These are phyloP conservation scores for Stegophylla sp. DNA, from an alignment of 2,888 invertebrate genomes.

Conservation along the genomic window DNA sequence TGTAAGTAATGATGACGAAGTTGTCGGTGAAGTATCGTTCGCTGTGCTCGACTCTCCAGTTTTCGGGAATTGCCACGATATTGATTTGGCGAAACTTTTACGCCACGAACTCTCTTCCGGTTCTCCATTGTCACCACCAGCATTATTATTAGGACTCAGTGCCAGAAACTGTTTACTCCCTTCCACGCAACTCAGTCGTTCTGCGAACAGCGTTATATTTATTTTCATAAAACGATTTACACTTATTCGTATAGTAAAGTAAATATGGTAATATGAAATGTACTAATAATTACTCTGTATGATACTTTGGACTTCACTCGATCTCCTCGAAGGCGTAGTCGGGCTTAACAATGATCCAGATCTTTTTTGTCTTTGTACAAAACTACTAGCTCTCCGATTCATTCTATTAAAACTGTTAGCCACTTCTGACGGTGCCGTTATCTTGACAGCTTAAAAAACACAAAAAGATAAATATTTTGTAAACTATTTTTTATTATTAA, in stretches of 20 bases:
- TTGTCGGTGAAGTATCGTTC: conserved; percentile 52
- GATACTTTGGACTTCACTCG: conserved; percentile 50
- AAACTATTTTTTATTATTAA: background rate
- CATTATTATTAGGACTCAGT: conserved; percentile 45
- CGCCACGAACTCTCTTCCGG: conserved; percentile 55
- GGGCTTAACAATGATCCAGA: conserved; percentile 53
- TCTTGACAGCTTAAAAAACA: conserved; percentile 39
- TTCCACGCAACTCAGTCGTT: conserved; percentile 53
- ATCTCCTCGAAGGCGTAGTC: conserved; percentile 48
- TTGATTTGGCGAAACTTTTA: conserved; percentile 55
- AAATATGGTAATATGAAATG: background rate
- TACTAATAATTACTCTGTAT: conserved; percentile 46
- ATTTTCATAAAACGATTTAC: too few species aligned
- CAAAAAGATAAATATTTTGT: background rate
- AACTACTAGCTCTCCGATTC: conserved; percentile 54
- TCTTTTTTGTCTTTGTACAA: conserved; percentile 56
- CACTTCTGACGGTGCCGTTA: conserved; percentile 61
- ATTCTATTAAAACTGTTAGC: conserved; percentile 53
- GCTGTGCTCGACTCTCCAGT: conserved; percentile 36
- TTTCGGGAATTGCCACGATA: conserved; percentile 57
- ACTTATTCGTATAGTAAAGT: too few species aligned
- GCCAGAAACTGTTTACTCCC: conserved; percentile 51
- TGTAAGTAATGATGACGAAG: conserved; percentile 49
- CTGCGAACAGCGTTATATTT: background rate
- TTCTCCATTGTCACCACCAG: conserved; percentile 23